Conservation (phyloP, 2,888 invertebrate genomes). For the Idaea biselata region DNA sequence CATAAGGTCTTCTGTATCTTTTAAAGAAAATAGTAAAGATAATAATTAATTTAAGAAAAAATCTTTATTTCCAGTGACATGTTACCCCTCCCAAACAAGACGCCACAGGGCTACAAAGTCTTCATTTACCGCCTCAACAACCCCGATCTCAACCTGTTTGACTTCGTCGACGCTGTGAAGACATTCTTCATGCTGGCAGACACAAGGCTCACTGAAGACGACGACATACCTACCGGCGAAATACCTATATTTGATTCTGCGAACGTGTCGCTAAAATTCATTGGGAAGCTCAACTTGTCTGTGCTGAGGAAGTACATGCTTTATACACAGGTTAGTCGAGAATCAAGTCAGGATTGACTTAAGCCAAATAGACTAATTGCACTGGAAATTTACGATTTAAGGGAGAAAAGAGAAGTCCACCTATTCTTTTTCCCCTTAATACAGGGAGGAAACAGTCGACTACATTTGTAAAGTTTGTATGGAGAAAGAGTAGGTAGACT, state of each 20-base stretch:
- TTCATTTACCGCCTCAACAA: conserved; percentile 84
- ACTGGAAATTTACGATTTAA: too few species aligned
- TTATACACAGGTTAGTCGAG: conserved; percentile 81
- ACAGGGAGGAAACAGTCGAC: too few species aligned
- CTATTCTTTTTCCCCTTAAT: too few species aligned
- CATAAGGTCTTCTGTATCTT: too few species aligned
- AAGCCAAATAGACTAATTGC: too few species aligned
- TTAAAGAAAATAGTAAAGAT: too few species aligned
- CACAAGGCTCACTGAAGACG: conserved; percentile 82
- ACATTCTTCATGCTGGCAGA: conserved; percentile 88
- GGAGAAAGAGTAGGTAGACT: too few species aligned
- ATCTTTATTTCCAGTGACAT: conserved; percentile 64
- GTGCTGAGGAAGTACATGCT: conserved; percentile 85
- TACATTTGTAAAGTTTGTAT: too few species aligned
- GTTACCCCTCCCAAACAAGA: conserved; percentile 83
- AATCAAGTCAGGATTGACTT: not conserved
- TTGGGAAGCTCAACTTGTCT: conserved; percentile 82
- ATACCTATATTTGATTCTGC: conserved; percentile 86
- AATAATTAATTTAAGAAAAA: too few species aligned
- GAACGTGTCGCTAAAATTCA: conserved; percentile 82
- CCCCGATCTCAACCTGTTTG: conserved; percentile 83
- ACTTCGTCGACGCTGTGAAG: conserved; percentile 84
- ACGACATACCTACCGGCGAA: conserved; percentile 83
- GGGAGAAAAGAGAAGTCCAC: too few species aligned
- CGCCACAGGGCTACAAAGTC: conserved; percentile 84